Percentiles rank a stretch among this genome's conserved stretches.
Conservation (phyloP, 2,888 invertebrate species). For the Plusia festucae region DNA sequence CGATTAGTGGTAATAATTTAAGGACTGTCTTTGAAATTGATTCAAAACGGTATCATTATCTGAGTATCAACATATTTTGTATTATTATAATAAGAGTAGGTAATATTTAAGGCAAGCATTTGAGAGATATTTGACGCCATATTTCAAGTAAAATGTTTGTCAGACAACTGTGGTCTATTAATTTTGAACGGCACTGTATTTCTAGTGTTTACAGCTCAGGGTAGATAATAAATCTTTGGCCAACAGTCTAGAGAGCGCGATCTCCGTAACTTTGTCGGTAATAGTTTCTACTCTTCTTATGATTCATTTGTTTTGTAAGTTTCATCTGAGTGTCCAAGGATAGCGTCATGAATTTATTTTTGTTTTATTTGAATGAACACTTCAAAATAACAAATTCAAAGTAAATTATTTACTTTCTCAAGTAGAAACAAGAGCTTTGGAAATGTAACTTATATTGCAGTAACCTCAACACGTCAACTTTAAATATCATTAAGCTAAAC, state of each 20-base stretch:
- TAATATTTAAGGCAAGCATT: neutral
- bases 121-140: neutral
- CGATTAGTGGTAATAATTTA: no score
- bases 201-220: conserved; percentile 27
- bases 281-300: conserved; percentile 45
- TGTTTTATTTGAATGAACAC: neutral
- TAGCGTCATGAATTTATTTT: conserved; percentile 15
- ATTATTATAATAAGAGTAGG: neutral
- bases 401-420: no score
- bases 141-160: conserved; percentile 4
- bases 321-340: conserved; percentile 18
- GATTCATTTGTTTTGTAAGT: conserved; percentile 45
- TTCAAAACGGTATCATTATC: no score
- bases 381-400: no score
- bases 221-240: conserved; percentile 39
- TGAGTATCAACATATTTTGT: no score
- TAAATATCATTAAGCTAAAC: no score
- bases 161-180: conserved; percentile 2
- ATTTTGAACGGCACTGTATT: conserved; percentile 8
- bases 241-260: conserved; percentile 34
- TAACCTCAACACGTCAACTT: no score
- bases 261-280: conserved; percentile 44
- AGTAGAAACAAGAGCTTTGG: no score
- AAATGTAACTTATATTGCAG: no score
- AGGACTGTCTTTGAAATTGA: no score